Base-by-base conservation (phyloP, 2,888 invertebrate genomes). In the Lordiphosa andalusiaca region DNA sequence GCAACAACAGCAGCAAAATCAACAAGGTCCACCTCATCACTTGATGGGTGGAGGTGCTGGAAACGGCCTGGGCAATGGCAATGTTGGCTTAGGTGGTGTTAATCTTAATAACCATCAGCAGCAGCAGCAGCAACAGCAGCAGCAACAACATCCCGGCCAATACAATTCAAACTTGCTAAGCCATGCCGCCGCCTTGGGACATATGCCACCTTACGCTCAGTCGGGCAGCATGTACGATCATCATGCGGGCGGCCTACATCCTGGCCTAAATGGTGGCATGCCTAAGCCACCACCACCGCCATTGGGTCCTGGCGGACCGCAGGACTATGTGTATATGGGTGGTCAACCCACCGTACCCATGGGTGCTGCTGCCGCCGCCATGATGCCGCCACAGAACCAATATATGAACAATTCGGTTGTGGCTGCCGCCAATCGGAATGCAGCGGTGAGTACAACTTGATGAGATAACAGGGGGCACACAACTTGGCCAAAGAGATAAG, bases 21-120 rank as follows among this genome's bases (percentile, higher is more conserved):
- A 86, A 53, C 91, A 86, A 53, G 83, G 80, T 30, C 82, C 78
- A 19, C 91, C 91, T 69, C 92, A 91, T 81, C 92, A 91, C 85
- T 90, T 80, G 2, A 84, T 80, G 84, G 78, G 84, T 33, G 84
- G 78, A 25, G 82, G 84, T 33, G 44, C 33, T 33, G 33, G 33
- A 44, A 81, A 73, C 57, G 82, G 84, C 2, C 21, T 84, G 40
- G 91, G 67, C 90, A 90, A 68, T 91, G 91, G 73, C 75, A 91
- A 73, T 88, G 91, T 44, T 89, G 30, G 30, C 4, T 30, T 30
- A 30, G 91, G 74, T 90, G 91, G 88, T 90, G 91, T 68, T 71
- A 85, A 57, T 68, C 68, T 52, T 9, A 48, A 30, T 61, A 33
- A 42, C 41, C 69, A 69, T n/a, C 60, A 65, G 16, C 70, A 53